Evolutionary conservation across 30 jellyfish, hydroid and myxozoan species (phyloP), one percentile per base, ranked within the genome.

Genomic region (Clytia hemisphaerica): DNA sequence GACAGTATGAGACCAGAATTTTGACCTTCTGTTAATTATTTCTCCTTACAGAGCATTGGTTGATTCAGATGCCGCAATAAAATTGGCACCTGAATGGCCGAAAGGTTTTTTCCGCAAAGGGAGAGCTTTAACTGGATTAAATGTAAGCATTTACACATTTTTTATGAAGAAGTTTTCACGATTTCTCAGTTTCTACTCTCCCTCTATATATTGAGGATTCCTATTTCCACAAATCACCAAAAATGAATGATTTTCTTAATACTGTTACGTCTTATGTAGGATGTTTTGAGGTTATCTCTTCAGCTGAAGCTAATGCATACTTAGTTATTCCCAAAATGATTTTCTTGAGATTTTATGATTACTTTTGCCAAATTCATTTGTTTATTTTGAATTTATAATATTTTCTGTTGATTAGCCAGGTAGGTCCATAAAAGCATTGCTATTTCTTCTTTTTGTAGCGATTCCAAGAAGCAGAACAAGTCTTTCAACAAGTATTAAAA

Each of bases 41-140:
- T n/a, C 28, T 34, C 10, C 2, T 71, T 75, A 7, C 57, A 91
- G 99, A 71, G 95, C 99, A 59, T 71, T 91, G 67, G 67, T 58
- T 72, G 99, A 91, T 91, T 93, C 95, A 4, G 93, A 91, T 38
- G 77, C 91, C 4, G 99, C 99, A 19, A 77, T 91, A n/a, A 25
- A 61, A 3, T 76, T 91, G 3, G 95, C 95, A 62, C 83, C 94
- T 6, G 92, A 91, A 57, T 91, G 99, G 99, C 94, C 99, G 21
- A 91, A 91, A 81, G 99, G 99, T 37, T 75, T 76, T 58, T 91
- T 82, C 62, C 76, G 99, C 44, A 91, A 82, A 77, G 99, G 99
- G 51, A 70, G 99, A 42, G 94, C 99, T 53, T 73, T 91, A n/a
- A 81, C 84, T 27, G 99, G 99, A 1, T 77, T 91, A 1, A 82